Evolutionary conservation across 2,888 invertebrate species (phyloP).

Genomic region (Temnothorax rugatulus): DNA sequence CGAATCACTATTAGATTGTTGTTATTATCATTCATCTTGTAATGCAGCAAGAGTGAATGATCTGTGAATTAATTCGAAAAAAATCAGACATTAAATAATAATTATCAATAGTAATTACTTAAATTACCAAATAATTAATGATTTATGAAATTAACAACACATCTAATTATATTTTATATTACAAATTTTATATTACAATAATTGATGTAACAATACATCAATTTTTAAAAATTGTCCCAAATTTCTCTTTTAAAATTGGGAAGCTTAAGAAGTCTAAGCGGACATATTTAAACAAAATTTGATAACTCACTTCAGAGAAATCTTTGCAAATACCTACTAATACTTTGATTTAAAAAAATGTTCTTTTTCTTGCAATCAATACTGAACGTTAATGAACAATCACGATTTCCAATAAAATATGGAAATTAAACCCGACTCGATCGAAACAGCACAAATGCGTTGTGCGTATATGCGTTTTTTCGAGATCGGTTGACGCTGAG

Average conservation of each 20-base stretch:
- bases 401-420: neutral
- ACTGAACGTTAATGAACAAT: neutral
- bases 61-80: neutral
- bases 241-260: neutral
- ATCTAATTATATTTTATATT: neutral
- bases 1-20: neutral
- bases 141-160: neutral
- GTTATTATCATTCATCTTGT: neutral
- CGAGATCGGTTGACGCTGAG: constrained; percentile 2
- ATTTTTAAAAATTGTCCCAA: neutral
- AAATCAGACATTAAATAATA: neutral
- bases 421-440: constrained; percentile 36
- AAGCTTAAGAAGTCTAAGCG: neutral
- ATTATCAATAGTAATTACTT: neutral
- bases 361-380: neutral
- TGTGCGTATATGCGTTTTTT: constrained; percentile 17
- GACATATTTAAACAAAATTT: neutral
- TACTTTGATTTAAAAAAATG: neutral
- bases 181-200: neutral
- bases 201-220: too few relatives aligned
- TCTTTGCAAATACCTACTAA: neutral
- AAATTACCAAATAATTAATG: neutral
- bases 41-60: neutral
- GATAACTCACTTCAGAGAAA: neutral
- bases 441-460: neutral